Base-by-base conservation (phyloP, 2,797 vertebrate species). In the Sebastes glaucus region DNA sequence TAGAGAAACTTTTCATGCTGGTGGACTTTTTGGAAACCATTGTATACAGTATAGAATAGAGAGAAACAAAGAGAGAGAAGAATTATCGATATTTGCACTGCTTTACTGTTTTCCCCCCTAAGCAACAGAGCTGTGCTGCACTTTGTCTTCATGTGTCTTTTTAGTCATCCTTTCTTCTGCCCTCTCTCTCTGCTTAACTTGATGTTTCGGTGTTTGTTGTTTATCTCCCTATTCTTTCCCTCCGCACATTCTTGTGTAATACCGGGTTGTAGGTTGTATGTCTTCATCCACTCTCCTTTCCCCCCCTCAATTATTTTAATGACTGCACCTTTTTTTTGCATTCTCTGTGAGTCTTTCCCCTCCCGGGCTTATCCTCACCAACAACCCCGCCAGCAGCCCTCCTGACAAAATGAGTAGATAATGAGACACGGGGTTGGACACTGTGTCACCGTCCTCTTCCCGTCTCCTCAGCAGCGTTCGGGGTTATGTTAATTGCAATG, bases 341-440 rank as follows among this genome's bases (percentile, higher is more conserved):
- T 80, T 70, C 61, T 56, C 22, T 5, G 20, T 22, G 42, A 81
- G 68, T 32, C 67, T 74, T 32, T 56, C 35, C 57, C 5, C 62
- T 2, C 4, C n/a, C 28, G 5, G 13, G 11, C 6, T 23, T 14
- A 1, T 59, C 69, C 64, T 71, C 32, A 38, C 59, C 33, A n/a
- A n/a, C 74, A 66, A 32, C 14, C 18, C 66, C 53, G 75, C 57
- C 33, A 74, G 62, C 80, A 87, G 78, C 64, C 67, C 80, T 76
- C 38, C 77, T 82, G 73, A 84, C 74, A 88, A 87, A 89, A 88
- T 78, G 83, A 92, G 79, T 38, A 66, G 78, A 84, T 89, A 87
- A 91, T 89, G 84, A 92, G 85, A 82, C 66, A 20, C 35, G 71
- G 60, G 64, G 75, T 57, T 77, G 82, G 68, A 77, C 81, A 49